Evolutionary conservation across 2,888 invertebrate genomes (phyloP).

Genomic region (Sarcophaga carnaria): DNA sequence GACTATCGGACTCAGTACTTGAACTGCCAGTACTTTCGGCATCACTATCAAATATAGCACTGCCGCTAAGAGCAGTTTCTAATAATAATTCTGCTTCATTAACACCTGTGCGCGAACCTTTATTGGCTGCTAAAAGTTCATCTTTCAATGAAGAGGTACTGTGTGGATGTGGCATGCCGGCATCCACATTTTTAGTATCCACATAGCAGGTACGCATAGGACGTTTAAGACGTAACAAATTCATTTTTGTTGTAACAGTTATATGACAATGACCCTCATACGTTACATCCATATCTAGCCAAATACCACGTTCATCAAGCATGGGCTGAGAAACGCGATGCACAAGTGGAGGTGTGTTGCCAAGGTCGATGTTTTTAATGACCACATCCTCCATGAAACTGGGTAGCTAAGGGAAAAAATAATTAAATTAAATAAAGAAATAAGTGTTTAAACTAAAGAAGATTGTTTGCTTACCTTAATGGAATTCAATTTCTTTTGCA

Average conservation of each 20-base stretch:
- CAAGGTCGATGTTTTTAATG: conserved; percentile 88
- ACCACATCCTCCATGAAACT: conserved; percentile 91
- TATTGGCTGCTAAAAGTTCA: conserved; percentile 47
- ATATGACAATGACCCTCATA: conserved; percentile 89
- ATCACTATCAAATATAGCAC: conserved; percentile 81
- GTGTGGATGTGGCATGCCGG: conserved; percentile 50
- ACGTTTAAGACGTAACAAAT: conserved; percentile 82
- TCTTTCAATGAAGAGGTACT: conserved; percentile 54
- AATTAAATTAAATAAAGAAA: background rate
- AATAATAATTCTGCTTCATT: conserved; percentile 51
- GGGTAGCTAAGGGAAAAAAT: conserved; percentile 84
- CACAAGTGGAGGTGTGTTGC: conserved; percentile 85
- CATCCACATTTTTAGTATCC: conserved; percentile 38
- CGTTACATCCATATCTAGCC: conserved; percentile 90
- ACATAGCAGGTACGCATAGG: conserved; percentile 71
- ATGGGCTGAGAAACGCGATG: conserved; percentile 85
- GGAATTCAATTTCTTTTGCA: conserved; percentile 80
- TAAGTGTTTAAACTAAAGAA: background rate
- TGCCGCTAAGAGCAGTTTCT: conserved; percentile 64
- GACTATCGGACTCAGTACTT: conserved; percentile 79
- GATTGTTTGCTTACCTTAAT: conserved; percentile 75
- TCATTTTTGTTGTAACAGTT: conserved; percentile 92
- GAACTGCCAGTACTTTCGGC: conserved; percentile 81
- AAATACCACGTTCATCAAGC: conserved; percentile 90
- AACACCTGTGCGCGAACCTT: conserved; percentile 50